Base-by-base conservation (phyloP, 1,140 invertebrate genomes). In the Ericerus pela region DNA sequence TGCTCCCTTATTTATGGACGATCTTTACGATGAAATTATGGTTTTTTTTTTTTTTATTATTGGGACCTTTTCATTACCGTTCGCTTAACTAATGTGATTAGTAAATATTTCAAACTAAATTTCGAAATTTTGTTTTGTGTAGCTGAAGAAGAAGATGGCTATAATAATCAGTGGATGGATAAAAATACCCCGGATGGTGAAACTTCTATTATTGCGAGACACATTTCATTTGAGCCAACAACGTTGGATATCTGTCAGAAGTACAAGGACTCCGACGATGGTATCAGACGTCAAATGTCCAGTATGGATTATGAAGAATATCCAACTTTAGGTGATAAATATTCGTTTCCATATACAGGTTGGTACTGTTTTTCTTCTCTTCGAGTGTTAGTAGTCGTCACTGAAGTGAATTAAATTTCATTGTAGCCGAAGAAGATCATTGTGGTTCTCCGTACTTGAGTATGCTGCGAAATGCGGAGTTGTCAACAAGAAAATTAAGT, bases 321-420 rank as follows among this genome's bases (percentile, higher is more conserved):
- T 2, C 16, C 20, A 11, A 51, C 38, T 55, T 33, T 66, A 10
- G 62, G 61, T 58, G 73, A 64, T 66, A 72, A 61, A 66, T 73
- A 59, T 61, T 69, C 62, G 58, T 73, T 64, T 67, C 73, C 59
- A 56, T 73, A 61, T 66, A 74, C 63, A 66, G 72, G 61, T 74
- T 62, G 33, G 58, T 67, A 28, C 66, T 62, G 57, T 26, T 18
- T 28, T 16, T 24, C 18, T 47, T 47, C 26, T 43, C 22, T 12
- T 41, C 8, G 11, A 16, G 20, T 26, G 29, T 1, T 12, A 26
- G 20, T 16, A n/a, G 36, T 31, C n/a, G 3, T 51, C 11, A 2
- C 28, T 29, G n/a, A 16, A 26, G 14, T 33, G 2, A 30, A 30
- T 29, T 29, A 51, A 51, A 29, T 29, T 55, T 2, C 10, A 30